Evolutionary conservation across 2,797 vertebrate genomes (phyloP).

Genomic region (Okamejei kenojei): DNA sequence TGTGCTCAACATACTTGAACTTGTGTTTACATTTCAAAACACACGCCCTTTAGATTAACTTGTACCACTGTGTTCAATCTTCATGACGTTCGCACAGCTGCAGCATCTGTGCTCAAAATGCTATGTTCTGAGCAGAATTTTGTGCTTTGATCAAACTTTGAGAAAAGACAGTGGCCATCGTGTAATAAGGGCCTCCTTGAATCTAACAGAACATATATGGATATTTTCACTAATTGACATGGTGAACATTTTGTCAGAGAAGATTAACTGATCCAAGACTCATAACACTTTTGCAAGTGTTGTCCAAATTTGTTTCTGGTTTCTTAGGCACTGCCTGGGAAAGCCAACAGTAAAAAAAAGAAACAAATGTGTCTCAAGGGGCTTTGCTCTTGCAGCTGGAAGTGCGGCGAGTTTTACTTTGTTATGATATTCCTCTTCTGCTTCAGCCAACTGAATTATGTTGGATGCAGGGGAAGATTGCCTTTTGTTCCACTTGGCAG

Average conservation of each 20-base stretch:
- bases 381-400: not conserved
- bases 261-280: not conserved
- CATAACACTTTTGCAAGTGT: not conserved
- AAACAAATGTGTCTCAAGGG: not conserved
- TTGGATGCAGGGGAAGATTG: not conserved
- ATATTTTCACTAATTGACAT: not conserved
- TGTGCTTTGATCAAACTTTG: not conserved
- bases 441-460: not conserved
- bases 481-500: not conserved
- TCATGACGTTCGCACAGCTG: not conserved
- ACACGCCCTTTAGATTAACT: not conserved
- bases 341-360: not conserved
- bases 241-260: not conserved
- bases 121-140: not conserved
- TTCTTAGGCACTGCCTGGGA: not conserved
- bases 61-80: not conserved
- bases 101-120: not conserved
- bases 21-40: conserved; percentile 9
- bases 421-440: not conserved
- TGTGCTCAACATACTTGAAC: not conserved
- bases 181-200: not conserved
- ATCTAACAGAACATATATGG: not conserved
- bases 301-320: not conserved
- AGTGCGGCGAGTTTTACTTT: not conserved
- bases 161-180: not conserved